Evolutionary conservation across 1,140 invertebrate species (phyloP).

Genomic region (Conus betulinus): DNA sequence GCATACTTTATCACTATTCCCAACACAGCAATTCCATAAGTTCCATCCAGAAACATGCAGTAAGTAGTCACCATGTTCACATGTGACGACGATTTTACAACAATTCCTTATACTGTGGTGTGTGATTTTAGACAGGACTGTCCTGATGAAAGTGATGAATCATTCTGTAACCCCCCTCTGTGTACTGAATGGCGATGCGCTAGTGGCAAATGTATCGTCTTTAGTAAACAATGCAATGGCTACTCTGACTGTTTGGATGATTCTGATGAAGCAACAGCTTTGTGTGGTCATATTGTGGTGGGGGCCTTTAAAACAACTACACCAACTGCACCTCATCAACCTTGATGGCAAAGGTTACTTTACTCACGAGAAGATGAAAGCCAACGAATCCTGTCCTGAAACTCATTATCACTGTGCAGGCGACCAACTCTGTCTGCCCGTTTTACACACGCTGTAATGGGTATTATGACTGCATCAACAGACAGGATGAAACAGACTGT

Average conservation of each 20-base stretch:
- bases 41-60: too few relatives aligned
- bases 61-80: not conserved
- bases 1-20: not conserved
- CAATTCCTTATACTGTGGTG: not conserved
- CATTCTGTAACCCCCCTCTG: not conserved
- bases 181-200: not conserved
- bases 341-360: not conserved
- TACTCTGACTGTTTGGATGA: not conserved
- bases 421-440: not conserved
- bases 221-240: not conserved
- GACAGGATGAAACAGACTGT: slow-evolving; percentile 8
- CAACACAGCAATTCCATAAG: too few relatives aligned
- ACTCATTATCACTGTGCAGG: slow-evolving; percentile 8
- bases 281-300: not conserved
- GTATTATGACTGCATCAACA: not conserved
- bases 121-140: slow-evolving; percentile 21
- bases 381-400: not conserved
- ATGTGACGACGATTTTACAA: not conserved
- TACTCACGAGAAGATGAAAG: not conserved
- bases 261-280: not conserved
- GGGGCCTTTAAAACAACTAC: too few relatives aligned
- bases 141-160: not conserved
- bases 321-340: not conserved
- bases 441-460: slow-evolving; percentile 21
- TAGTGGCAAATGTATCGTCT: slow-evolving; percentile 7